A percentile compares a stretch with the other conserved stretches of the same genome.
Evolutionary conservation across 2,113 vertebrate genomes (phyloP).

Genomic region (Nasalis larvatus): DNA sequence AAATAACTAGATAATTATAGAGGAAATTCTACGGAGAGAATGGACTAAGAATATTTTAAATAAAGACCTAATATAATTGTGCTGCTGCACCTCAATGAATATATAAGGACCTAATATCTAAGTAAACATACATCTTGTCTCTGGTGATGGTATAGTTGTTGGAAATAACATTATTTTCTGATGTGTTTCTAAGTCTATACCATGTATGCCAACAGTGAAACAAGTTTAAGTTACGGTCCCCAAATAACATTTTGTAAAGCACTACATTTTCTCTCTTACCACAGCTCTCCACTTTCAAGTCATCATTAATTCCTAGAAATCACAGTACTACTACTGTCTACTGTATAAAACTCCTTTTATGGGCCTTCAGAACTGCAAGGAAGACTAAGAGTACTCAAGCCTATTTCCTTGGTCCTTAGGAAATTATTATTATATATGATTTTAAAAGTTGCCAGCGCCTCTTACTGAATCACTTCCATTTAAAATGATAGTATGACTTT

Average conservation of each 20-base stretch:
- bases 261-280: neutral
- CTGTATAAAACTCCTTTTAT: neutral
- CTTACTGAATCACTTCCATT: neutral
- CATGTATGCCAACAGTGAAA: neutral
- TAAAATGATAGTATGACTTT: neutral
- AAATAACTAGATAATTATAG: neutral
- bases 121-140: neutral
- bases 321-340: neutral
- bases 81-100: neutral
- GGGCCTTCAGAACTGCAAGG: neutral
- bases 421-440: neutral
- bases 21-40: neutral
- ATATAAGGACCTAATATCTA: neutral
- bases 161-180: neutral
- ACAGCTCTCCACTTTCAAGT: neutral
- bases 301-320: neutral
- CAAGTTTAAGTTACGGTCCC: neutral
- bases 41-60: neutral
- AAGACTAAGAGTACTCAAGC: neutral
- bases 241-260: neutral
- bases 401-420: neutral
- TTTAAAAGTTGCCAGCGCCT: neutral
- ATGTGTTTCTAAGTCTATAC: neutral
- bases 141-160: neutral
- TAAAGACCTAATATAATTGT: neutral